phyloP scores from a whole-genome alignment of 2,113 vertebrate species.

The Sander lucioperca region DNA sequence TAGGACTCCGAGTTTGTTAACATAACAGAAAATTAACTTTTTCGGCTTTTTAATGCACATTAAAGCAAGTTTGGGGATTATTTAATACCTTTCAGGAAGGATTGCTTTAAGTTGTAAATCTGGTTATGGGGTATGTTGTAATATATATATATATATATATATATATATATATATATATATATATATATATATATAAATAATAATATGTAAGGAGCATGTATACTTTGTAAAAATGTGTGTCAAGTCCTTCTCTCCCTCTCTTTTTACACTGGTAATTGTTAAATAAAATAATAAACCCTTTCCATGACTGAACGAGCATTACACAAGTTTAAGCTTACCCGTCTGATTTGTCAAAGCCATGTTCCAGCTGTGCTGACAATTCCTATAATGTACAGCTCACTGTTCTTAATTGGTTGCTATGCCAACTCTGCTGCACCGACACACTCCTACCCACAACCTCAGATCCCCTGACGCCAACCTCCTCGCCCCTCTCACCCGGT shows the following conservation, averaged over 20 bases:
- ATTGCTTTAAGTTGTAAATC: slow-evolving; percentile 6
- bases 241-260: neutral
- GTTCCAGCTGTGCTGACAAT: slow-evolving; percentile 23
- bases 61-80: slow-evolving; percentile 4
- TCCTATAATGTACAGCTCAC: neutral
- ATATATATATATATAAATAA: no score
- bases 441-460: no score
- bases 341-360: slow-evolving; percentile 21
- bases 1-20: slow-evolving; percentile 55
- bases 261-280: neutral
- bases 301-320: neutral
- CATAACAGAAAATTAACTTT: slow-evolving; percentile 37
- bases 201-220: no score
- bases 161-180: no score
- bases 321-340: neutral
- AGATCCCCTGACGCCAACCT: no score
- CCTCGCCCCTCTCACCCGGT: no score
- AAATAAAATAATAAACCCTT: neutral
- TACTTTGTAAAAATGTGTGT: neutral
- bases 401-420: slow-evolving; percentile 38
- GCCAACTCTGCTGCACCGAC: slow-evolving; percentile 2
- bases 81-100: neutral
- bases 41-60: slow-evolving; percentile 11
- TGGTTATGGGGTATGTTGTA: neutral
- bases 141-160: no score